Percentiles rank a stretch among this genome's conserved stretches.
phyloP scores from a whole-genome alignment of 2,113 vertebrate genomes.

The Corythornis cristatus region DNA sequence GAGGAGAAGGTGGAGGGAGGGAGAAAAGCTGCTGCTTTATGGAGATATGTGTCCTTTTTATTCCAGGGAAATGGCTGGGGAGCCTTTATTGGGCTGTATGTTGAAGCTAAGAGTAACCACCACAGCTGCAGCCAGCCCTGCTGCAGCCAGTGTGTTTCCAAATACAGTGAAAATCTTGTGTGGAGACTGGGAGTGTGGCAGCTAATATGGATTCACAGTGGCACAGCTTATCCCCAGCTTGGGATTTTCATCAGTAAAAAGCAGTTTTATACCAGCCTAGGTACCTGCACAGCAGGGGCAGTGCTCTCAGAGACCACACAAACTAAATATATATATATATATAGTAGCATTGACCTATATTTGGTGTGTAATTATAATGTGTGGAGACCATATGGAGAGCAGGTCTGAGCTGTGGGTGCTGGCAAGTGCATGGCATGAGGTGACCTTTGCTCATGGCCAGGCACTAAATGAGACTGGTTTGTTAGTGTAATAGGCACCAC shows the following conservation, averaged over 20 bases:
- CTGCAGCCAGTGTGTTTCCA: not conserved
- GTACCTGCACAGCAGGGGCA: not conserved
- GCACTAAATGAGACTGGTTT: not conserved
- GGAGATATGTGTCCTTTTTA: not conserved
- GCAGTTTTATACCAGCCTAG: not conserved
- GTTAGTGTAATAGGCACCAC: not conserved
- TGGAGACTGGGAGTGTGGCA: not conserved
- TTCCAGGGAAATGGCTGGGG: not conserved
- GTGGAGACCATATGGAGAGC: not conserved
- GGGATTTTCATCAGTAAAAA: not conserved
- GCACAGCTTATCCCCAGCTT: not conserved
- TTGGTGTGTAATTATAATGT: not conserved
- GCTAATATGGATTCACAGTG: not conserved
- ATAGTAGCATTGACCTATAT: not conserved
- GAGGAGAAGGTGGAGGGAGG: not conserved
- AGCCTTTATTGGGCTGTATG: not conserved
- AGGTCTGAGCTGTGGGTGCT: not conserved
- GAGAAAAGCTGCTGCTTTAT: not conserved
- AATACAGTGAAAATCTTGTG: not conserved
- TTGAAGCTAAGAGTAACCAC: not conserved
- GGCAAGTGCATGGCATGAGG: not conserved
- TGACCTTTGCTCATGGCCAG: not conserved
- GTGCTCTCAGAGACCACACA: not conserved
- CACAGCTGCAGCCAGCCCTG: rapidly evolving
- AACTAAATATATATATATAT: not conserved